Base-by-base conservation (phyloP, 2,113 vertebrate species). In the Camelus bactrianus region DNA sequence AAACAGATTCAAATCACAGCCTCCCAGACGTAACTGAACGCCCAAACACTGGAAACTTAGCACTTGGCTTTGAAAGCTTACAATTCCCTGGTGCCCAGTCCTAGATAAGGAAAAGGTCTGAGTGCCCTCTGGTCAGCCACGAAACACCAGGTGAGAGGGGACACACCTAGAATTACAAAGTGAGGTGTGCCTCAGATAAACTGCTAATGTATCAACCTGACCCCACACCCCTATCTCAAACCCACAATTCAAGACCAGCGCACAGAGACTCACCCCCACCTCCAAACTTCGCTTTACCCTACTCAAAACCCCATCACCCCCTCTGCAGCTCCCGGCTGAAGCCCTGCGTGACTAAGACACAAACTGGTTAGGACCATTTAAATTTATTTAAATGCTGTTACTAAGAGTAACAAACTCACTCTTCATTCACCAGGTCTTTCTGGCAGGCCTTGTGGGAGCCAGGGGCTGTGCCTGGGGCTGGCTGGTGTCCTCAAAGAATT, bases 1-100 rank as follows among this genome's bases (percentile, higher is more conserved):
- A 56, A 80, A 17, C 46, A 89, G 70, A 88, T 48, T 96, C 75
- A 75, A 95, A 81, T 70, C 46, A 50, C 84, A 42, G 62, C 54
- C 42, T 82, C 69, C 56, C 42, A 58, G 50, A 72, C 42, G 77
- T 67, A 46, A 77, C 50, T n/a, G 30, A 80, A 72, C 8, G 14
- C 42, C 75, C 75, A 48, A 85, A 73, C 52, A 8, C 65, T 75
- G 52, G 46, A 60, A 91, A 95, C 48, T 28, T n/a, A 77, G 52
- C 30, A 12, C 20, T 32, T 80, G n/a, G 0, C 73, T 85, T 87
- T 52, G 58, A 93, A 83, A 50, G 30, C 26, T 75, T 32, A n/a
- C 32, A 58, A 58, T 24, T 70, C 35, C 20, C 62, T 76, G 30
- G 75, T 88, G 72, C 69, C 56, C 26, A 56, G 0, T 10, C 13